Evolutionary conservation across 2,797 vertebrate species (phyloP), one percentile per base, ranked within the genome.

Genomic region (Artibeus lituratus): DNA sequence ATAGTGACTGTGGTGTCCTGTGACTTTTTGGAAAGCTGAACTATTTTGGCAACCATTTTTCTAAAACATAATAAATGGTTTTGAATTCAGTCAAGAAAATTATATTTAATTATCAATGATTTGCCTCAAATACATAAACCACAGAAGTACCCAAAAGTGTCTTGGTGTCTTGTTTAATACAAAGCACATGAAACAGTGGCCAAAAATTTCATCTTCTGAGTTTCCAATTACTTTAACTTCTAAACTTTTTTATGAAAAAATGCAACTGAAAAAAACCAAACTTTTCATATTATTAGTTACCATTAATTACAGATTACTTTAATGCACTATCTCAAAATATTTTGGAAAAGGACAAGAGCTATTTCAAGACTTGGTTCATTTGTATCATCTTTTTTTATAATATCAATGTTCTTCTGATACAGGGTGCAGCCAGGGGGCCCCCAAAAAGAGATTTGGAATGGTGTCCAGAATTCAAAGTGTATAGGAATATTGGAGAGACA

Each of bases 41-140:
- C 42, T 94, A 96, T 84, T 91, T 55, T 83, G 62, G 96, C 59
- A 49, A 29, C 84, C 70, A 94, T 12, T 94, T 97, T 47, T 76
- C 21, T 16, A 57, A 93, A 97, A 93, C 72, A 53, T 16, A 9
- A 0, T 12, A 88, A 78, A 88, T 73, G n/a, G 82, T 39, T 96
- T 90, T 93, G 1, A 97, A 96, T 96, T 93, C 94, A 96, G 32
- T 53, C 62, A 94, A 94, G 37, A 94, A 97, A 94, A 73, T 80
- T 21, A 9, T 69, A 94, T 57, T 97, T 55, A 2, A 18, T 74
- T 94, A 95, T 44, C 21, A 70, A 57, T 90, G 24, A 98, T 76
- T 65, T 97, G 85, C 29, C 65, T 97, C 94, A 86, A 53, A 95
- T 95, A 59, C 96, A 81, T 96, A 97, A 95, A 93, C 72, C 76